Percentiles rank a stretch among this genome's conserved stretches.
Evolutionary conservation across 2,888 invertebrate genomes (phyloP).

Genomic region (Mesoligia furuncula): DNA sequence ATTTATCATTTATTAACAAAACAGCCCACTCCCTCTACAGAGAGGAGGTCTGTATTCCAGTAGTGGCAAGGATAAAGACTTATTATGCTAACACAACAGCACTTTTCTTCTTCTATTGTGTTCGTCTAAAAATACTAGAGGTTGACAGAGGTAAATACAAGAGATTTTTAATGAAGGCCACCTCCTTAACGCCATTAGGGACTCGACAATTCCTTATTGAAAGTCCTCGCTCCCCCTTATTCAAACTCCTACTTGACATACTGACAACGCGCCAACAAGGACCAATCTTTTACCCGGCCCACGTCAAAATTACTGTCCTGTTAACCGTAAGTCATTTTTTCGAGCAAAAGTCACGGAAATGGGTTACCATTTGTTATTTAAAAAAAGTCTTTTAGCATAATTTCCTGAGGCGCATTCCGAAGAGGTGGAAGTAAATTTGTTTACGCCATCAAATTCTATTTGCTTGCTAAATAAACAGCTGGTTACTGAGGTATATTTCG

Average conservation of each 20-base stretch:
- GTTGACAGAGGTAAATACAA: neutral
- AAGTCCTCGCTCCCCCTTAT: conserved; percentile 12
- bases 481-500: conserved; percentile 59
- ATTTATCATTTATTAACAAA: too few species aligned
- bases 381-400: conserved; percentile 70
- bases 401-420: conserved; percentile 67
- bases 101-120: neutral
- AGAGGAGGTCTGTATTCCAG: too few species aligned
- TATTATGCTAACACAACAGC: neutral
- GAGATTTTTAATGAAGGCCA: conserved; percentile 5
- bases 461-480: conserved; percentile 62
- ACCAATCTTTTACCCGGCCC: conserved; percentile 38
- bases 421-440: conserved; percentile 72
- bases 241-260: conserved; percentile 35
- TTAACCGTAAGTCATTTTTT: conserved; percentile 43
- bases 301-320: conserved; percentile 50
- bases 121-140: neutral
- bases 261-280: conserved; percentile 26
- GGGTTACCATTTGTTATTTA: conserved; percentile 60
- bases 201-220: conserved; percentile 26
- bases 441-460: conserved; percentile 72
- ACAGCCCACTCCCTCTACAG: too few species aligned
- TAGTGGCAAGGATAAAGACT: too few species aligned
- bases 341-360: conserved; percentile 47
- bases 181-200: conserved; percentile 7